Conservation (phyloP, 2,888 invertebrate genomes). For the Callimorpha dominula region DNA sequence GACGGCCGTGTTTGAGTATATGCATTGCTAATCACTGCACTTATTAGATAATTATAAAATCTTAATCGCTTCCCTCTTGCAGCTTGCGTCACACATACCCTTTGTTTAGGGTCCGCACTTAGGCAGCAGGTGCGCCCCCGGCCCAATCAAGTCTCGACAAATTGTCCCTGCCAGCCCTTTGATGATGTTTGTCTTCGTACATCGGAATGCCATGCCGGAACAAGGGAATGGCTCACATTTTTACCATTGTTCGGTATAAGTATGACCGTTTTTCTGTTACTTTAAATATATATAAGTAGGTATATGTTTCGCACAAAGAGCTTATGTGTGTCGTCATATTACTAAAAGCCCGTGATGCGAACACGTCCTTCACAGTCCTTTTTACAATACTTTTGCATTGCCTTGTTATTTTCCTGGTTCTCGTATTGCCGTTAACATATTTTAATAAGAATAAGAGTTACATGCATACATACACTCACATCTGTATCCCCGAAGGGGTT, state of each 20-base stretch:
- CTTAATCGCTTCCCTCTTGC: constrained; percentile 11
- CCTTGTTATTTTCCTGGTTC: background rate
- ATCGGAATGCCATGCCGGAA: constrained; percentile 52
- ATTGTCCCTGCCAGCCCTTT: constrained; percentile 76
- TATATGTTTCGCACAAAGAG: background rate
- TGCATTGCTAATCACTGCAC: no score
- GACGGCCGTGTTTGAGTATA: no score
- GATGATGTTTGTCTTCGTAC: constrained; percentile 71
- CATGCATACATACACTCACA: no score
- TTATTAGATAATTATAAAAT: background rate
- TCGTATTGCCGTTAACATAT: background rate
- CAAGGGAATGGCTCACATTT: constrained; percentile 34
- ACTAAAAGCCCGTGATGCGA: constrained; percentile 3
- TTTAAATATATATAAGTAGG: constrained; percentile 3
- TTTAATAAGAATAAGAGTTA: background rate
- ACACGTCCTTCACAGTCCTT: background rate
- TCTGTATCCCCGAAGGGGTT: no score
- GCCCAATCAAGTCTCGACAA: constrained; percentile 81
- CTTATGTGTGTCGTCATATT: background rate
- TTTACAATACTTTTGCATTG: background rate
- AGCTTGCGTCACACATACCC: constrained; percentile 56
- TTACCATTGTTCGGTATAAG: constrained; percentile 19
- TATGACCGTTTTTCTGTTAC: constrained; percentile 1
- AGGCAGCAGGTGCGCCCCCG: constrained; percentile 76
- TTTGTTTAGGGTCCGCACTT: constrained; percentile 79